phyloP scores from a whole-genome alignment of 1,140 invertebrate genomes.

The Stenopsyche tienmushanensis region DNA sequence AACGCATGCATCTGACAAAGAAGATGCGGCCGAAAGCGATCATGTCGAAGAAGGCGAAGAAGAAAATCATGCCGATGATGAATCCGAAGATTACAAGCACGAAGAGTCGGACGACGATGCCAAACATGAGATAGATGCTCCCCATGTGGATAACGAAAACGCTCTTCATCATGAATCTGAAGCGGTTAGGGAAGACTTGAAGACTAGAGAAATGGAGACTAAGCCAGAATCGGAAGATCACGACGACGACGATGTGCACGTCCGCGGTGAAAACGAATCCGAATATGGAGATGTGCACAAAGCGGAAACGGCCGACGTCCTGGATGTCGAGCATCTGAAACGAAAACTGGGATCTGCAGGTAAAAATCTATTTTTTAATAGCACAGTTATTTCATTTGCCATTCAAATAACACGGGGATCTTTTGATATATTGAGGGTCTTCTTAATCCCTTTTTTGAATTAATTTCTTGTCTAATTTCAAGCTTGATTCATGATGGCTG shows the following conservation, averaged over 20 bases:
- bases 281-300: slow-evolving; percentile 51
- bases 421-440: too few species aligned
- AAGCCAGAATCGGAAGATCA: slow-evolving; percentile 45
- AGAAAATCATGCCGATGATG: slow-evolving; percentile 16
- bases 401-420: too few species aligned
- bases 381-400: too few species aligned
- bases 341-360: too few species aligned
- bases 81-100: not conserved
- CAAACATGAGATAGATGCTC: slow-evolving; percentile 31
- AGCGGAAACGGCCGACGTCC: slow-evolving; percentile 46
- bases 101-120: slow-evolving; percentile 10
- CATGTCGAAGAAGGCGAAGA: slow-evolving; percentile 45
- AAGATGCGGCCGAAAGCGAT: slow-evolving; percentile 38
- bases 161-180: too few species aligned
- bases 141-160: slow-evolving; percentile 32
- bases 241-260: slow-evolving; percentile 53
- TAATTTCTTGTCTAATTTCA: too few species aligned
- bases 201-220: slow-evolving; percentile 36
- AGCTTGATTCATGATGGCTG: too few species aligned
- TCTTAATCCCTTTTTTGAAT: too few species aligned
- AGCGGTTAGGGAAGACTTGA: slow-evolving; percentile 7
- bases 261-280: slow-evolving; percentile 48
- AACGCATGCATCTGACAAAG: slow-evolving; percentile 27
- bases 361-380: slow-evolving; percentile 12
- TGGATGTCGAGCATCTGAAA: slow-evolving; percentile 47